Base-by-base conservation (phyloP, 1,140 invertebrate species). In the Acromyrmex heyeri region DNA sequence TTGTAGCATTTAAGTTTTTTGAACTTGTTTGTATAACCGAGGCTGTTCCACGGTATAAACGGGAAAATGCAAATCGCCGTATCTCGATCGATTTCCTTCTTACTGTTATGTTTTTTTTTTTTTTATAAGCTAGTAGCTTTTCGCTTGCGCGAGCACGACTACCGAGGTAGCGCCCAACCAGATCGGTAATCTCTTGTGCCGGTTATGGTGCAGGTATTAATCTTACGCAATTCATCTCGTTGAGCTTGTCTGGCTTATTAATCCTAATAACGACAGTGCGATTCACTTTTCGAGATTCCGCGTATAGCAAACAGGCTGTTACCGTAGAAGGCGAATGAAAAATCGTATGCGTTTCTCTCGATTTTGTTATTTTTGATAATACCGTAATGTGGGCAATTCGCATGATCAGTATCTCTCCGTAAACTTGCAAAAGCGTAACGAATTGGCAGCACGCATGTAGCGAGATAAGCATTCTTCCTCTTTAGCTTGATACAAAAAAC, bases 191-290 rank as follows among this genome's bases (percentile, higher is more conserved):
- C 92, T 92, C 89, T 27, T 81, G 48, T 91, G 92, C 92, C 90
- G 90, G 92, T 92, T 94, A 91, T 90, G 87, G 87, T 10, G 86
- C 88, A 85, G 88, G 88, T 92, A 93, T 94, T 93, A 93, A 94
- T 94, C 93, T 94, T 93, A 93, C 91, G 92, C 92, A 94, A 94
- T 91, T 78, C 78, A 90, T 90, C 89, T 78, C 73, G 86, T 88
- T 79, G 62, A 75, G 61, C 67, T 21, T 75, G 86, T 86, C 65
- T 70, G 50, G 75, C 76, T 90, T 90, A 91, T 90, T 90, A 86
- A 91, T 91, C 79, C 76, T 76, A 88, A 77, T 77, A 90, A 88
- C 88, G 85, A 88, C 86, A 87, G 81, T 61, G 69, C 86, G 86
- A 90, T 88, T 88, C 89, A 78, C 72, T 88, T 91, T 90, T 91